Base-by-base conservation (phyloP, 2,888 invertebrate species). In the Parasteatoda lunata region DNA sequence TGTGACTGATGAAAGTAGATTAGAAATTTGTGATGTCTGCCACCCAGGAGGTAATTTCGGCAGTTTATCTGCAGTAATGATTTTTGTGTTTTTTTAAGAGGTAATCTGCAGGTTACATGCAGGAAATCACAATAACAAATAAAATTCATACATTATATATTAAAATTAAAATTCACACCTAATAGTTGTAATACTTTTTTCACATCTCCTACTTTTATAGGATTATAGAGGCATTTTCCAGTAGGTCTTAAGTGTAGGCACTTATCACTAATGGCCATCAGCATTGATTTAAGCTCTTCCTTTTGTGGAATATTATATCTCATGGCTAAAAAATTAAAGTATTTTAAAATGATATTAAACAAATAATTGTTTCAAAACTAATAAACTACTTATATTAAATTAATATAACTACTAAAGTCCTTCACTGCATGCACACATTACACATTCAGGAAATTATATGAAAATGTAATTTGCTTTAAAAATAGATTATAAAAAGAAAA, bases 111-210 rank as follows among this genome's bases (percentile, higher is more conserved):
- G 30, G 30, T 2, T 2, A 30, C 1, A 30, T 1, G 30, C 30
- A 30, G 2, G 30, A 30, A 30, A 30, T 30, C 2, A 30, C 30
- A 30, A 30, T 30, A 30, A 30, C 30, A 30, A 30, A 30, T 30
- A 30, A 30, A 30, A 30, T 30, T 30, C 30, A 30, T 30, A 30
- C 2, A 30, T 30, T 30, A 30, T 1, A 30, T 30, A 30, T 5
- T 45, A 59, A 59, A 64, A 64, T 13, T 64, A 49, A 15, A 64
- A 15, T 52, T 68, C 48, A 59, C 77, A 89, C 85, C 83, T 91
- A 95, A 92, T 91, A 94, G 93, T 88, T 93, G 93, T 30, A 94
- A 92, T 49, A 95, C 92, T 91, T 94, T 94, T 90, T 94, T 94
- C 73, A 94, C 90, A 91, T 95, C 94, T 66, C 94, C 94, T 88